Conservation (phyloP, 2,797 vertebrate species). For the Gallinago solitaria region DNA sequence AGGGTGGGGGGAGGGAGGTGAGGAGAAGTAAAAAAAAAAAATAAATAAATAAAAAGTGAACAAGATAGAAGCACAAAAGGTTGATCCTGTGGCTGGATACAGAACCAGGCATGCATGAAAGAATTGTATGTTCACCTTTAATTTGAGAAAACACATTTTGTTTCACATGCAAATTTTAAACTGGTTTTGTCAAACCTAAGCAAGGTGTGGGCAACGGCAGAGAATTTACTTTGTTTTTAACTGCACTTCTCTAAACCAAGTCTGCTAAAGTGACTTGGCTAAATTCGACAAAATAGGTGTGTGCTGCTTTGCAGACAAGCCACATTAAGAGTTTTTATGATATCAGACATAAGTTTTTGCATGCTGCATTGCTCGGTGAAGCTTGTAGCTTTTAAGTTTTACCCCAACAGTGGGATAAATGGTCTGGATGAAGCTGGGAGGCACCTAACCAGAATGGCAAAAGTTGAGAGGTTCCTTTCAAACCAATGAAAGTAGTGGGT, state of each 20-base stretch:
- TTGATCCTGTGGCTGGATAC: background rate
- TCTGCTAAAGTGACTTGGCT: background rate
- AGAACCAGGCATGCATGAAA: background rate
- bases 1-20: too few relatives aligned
- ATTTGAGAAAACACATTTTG: background rate
- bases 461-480: background rate
- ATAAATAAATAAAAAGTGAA: background rate
- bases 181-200: background rate
- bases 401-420: background rate
- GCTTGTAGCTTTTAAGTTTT: background rate
- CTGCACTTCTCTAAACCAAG: background rate
- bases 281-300: background rate
- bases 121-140: background rate
- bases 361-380: background rate
- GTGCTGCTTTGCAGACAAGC: background rate
- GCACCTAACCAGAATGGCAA: background rate
- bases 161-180: background rate
- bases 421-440: background rate
- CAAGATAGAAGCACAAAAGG: background rate
- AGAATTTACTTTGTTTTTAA: background rate
- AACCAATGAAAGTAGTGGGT: background rate
- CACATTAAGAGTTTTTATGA: background rate
- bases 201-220: background rate
- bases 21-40: background rate
- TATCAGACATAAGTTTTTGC: background rate